Evolutionary conservation across 1,140 invertebrate genomes (phyloP).

Genomic region (Neelides sp.): DNA sequence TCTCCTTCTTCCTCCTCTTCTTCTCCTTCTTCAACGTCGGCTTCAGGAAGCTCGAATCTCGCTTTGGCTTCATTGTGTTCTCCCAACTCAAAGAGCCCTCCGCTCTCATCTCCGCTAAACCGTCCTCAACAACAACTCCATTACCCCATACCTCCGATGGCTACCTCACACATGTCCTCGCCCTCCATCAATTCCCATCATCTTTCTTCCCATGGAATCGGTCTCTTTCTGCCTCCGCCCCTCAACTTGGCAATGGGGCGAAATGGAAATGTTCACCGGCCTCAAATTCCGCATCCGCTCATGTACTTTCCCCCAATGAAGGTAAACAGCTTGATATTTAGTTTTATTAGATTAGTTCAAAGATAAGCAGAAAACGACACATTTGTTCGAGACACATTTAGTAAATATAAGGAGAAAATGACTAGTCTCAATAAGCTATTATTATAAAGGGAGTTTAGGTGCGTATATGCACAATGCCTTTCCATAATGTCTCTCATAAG

Average conservation of each 20-base stretch:
- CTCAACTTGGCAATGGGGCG: constrained; percentile 2
- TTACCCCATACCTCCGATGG: constrained; percentile 5
- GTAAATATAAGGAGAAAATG: too few relatives aligned
- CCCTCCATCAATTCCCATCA: constrained; percentile 9
- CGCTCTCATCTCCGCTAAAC: too few relatives aligned
- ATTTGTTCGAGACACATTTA: too few relatives aligned
- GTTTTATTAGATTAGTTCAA: too few relatives aligned
- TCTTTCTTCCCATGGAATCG: constrained; percentile 2
- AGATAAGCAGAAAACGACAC: too few relatives aligned
- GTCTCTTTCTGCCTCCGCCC: constrained; percentile 5
- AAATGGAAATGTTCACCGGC: not conserved
- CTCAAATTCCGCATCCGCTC: constrained; percentile 19
- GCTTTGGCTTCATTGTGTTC: constrained; percentile 4
- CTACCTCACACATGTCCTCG: not conserved
- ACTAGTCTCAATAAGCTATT: too few relatives aligned
- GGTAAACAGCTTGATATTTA: constrained; percentile 16
- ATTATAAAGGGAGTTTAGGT: too few relatives aligned
- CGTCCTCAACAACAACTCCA: constrained; percentile 6
- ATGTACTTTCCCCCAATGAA: constrained; percentile 23
- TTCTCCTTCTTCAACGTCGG: constrained; percentile 27
- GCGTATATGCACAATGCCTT: too few relatives aligned
- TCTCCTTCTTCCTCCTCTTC: constrained; percentile 30
- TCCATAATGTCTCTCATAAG: too few relatives aligned
- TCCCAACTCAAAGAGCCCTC: constrained; percentile 6
- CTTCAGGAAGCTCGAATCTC: constrained; percentile 9